Evolutionary conservation across 2,113 vertebrate genomes (phyloP), one percentile per base, ranked within the genome.

Genomic region (Spheniscus mendiculus): DNA sequence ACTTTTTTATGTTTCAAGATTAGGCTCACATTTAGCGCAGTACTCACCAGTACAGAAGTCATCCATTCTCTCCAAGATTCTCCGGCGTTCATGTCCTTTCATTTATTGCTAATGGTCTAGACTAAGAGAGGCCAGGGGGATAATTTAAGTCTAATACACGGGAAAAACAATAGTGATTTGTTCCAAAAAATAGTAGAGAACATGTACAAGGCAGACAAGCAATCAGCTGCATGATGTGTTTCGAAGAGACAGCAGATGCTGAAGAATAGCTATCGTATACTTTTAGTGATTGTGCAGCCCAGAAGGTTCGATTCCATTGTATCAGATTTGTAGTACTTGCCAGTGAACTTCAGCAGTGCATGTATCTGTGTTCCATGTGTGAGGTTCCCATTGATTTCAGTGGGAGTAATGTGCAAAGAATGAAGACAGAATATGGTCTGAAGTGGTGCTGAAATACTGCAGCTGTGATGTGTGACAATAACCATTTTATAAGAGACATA

Each of bases 381-480:
- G 91, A 82, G 76, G 67, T 66, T 97, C 65, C 65, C 73, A 26
- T 25, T 58, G 80, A 89, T 65, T 94, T 92, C 61, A 97, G 58
- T 22, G 29, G 70, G 34, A 85, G 30, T 95, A 95, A 96, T 79
- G 95, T 80, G 81, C 71, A 95, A 91, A 93, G 69, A 89, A 97
- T 95, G 87, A 93, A 78, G 65, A 44, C 16, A 84, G 72, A 95
- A 80, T 80, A 94, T 87, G 73, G 70, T 79, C 91, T 90, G 84
- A 97, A 97, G 93, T 96, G 96, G 73, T 95, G 93, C 83, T 95
- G 95, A 95, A 96, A 89, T 91, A 85, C 49, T 96, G 89, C 93
- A 97, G 97, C 96, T 96, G 94, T 80, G 89, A 95, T 95, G 87
- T 96, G 67, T 83, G 91, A 96, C 86, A 91, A 96, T 83, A 95